phyloP scores from a whole-genome alignment of 2,113 vertebrate genomes.

The Corythoichthys haematopterus region DNA sequence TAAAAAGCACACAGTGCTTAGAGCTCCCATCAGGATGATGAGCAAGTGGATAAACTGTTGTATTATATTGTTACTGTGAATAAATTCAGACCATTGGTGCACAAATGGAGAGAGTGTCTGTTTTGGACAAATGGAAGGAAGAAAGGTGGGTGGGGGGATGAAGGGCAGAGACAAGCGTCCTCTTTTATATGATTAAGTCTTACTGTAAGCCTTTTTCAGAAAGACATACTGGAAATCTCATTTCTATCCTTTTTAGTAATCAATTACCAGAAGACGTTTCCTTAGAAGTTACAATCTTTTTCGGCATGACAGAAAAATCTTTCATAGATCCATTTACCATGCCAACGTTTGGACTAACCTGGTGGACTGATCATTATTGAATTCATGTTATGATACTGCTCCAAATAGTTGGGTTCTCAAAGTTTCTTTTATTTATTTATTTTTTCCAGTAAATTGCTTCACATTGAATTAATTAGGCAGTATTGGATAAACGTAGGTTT shows the following conservation, averaged over 20 bases:
- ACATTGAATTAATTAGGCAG: too few species aligned
- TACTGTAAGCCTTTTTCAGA: constrained; percentile 55
- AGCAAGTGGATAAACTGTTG: constrained; percentile 27
- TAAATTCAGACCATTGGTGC: constrained; percentile 28
- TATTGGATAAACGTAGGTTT: too few species aligned
- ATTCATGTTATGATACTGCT: neutral
- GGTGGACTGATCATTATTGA: too few species aligned
- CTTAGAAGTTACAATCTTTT: constrained; percentile 6
- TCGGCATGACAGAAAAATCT: constrained; percentile 7
- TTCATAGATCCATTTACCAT: constrained; percentile 1
- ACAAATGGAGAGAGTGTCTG: neutral
- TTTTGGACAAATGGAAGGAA: constrained; percentile 21
- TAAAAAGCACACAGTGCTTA: constrained; percentile 57
- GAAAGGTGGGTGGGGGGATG: constrained; percentile 10
- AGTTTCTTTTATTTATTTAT: neutral
- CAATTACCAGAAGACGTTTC: constrained; percentile 38
- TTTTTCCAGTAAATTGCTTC: neutral
- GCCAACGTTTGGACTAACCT: neutral
- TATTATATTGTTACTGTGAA: constrained; percentile 41
- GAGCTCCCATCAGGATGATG: constrained; percentile 29
- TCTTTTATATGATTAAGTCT: constrained; percentile 61
- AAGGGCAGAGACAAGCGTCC: constrained; percentile 35
- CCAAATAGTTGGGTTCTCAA: neutral
- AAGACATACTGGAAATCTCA: constrained; percentile 50
- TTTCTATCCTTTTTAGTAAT: constrained; percentile 45